Conservation (phyloP, 2,113 vertebrate genomes). For the Elachura formosa region DNA sequence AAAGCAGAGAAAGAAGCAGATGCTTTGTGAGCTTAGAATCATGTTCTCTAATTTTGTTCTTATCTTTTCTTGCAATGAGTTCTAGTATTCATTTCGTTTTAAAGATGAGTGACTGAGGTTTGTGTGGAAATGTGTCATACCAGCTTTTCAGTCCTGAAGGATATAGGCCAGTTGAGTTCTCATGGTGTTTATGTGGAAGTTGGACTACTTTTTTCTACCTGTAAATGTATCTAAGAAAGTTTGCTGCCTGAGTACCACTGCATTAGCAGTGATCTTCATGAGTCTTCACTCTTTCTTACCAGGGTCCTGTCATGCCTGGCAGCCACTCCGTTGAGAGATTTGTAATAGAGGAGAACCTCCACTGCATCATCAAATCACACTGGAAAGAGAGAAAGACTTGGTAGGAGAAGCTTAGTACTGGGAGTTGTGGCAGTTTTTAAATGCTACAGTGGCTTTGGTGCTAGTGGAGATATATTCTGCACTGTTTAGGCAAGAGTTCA, state of each 20-base stretch:
- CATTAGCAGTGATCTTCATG: background rate
- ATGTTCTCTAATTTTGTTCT: background rate
- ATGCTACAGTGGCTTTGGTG: background rate
- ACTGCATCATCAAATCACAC: constrained; percentile 94
- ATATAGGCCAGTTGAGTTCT: background rate
- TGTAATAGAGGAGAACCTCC: constrained; percentile 97
- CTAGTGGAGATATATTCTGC: background rate
- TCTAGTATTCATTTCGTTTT: background rate
- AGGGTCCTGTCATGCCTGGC: constrained; percentile 98
- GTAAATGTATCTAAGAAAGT: background rate
- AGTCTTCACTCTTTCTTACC: background rate
- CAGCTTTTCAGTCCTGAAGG: background rate
- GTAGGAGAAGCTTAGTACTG: constrained; percentile 61
- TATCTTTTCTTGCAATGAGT: background rate
- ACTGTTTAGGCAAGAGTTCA: background rate
- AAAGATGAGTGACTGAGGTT: background rate
- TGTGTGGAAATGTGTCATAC: background rate
- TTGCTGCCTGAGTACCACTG: background rate
- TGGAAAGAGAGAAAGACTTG: constrained; percentile 96
- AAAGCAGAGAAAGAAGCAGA: background rate
- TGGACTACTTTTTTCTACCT: background rate
- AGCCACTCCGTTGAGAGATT: constrained; percentile 96
- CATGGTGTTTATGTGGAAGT: background rate
- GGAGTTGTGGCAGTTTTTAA: background rate
- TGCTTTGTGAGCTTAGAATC: background rate